A percentile compares a stretch with the other conserved stretches of the same genome.
Conservation (phyloP, 2,113 vertebrate genomes). For the Egretta garzetta region DNA sequence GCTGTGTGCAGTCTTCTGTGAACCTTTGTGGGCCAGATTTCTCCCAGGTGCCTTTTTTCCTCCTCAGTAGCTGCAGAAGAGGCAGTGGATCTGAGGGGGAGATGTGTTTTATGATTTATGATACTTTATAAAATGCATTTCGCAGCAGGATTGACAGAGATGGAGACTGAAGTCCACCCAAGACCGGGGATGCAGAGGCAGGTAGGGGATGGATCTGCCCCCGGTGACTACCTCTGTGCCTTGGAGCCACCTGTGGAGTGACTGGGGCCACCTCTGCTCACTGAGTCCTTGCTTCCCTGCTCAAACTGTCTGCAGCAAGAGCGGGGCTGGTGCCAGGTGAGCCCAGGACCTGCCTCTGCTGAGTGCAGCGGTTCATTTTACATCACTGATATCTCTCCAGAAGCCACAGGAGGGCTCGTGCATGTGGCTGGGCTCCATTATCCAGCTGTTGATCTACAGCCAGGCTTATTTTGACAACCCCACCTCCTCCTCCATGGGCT, state of each 20-base stretch:
- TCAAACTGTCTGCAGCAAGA: background rate
- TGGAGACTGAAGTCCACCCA: background rate
- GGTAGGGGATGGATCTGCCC: background rate
- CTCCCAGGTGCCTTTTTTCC: constrained; percentile 67
- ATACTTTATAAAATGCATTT: constrained; percentile 44
- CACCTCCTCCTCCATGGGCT: background rate
- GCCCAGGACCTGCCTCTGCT: background rate
- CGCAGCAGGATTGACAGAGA: background rate
- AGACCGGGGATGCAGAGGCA: background rate
- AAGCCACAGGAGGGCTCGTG: background rate
- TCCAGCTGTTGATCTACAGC: background rate
- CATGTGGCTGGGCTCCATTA: fast-evolving
- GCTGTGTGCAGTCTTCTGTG: constrained; percentile 64
- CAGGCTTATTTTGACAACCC: background rate
- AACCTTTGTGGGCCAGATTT: constrained; percentile 62
- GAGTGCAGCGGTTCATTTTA: background rate
- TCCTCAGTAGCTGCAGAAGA: constrained; percentile 41
- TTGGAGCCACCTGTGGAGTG: background rate
- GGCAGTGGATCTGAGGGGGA: constrained; percentile 41
- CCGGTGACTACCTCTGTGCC: background rate
- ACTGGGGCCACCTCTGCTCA: background rate
- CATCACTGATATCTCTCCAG: background rate
- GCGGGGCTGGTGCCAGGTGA: background rate
- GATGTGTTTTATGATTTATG: constrained; percentile 47
- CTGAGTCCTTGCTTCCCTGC: background rate